Conservation (phyloP, 1,140 invertebrate genomes). For the Popillia japonica region DNA sequence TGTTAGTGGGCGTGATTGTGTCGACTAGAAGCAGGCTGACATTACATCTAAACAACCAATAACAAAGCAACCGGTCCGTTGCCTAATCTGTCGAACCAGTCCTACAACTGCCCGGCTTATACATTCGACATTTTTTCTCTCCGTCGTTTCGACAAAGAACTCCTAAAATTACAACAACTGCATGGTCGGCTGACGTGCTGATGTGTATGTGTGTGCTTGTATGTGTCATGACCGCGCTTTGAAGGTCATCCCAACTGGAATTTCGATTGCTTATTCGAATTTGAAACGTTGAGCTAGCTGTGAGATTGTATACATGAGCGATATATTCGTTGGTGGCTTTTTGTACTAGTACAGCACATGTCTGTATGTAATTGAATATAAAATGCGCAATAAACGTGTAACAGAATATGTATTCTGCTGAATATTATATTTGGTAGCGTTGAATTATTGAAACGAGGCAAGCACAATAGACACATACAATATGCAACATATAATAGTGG, state of each 20-base stretch:
- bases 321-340: neutral
- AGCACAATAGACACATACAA: too few species aligned
- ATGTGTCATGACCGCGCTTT: constrained; percentile 25
- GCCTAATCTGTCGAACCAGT: constrained; percentile 34
- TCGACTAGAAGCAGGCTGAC: constrained; percentile 29
- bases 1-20: constrained; percentile 27
- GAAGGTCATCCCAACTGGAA: constrained; percentile 13
- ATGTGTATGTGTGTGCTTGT: neutral
- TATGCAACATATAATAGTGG: too few species aligned
- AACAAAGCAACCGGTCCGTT: constrained; percentile 23
- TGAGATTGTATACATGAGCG: neutral
- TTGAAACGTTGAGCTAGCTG: constrained; percentile 6
- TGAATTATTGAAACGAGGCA: too few species aligned
- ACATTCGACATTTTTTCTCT: constrained; percentile 26
- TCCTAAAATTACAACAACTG: constrained; percentile 19
- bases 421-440: too few species aligned
- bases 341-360: too few species aligned
- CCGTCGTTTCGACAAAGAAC: constrained; percentile 30
- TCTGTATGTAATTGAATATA: too few species aligned
- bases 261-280: constrained; percentile 24
- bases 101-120: neutral
- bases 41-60: constrained; percentile 32
- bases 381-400: too few species aligned
- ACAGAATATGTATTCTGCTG: too few species aligned
- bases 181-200: neutral